phyloP scores from a whole-genome alignment of 2,113 vertebrate genomes.

The Catagonus wagneri region DNA sequence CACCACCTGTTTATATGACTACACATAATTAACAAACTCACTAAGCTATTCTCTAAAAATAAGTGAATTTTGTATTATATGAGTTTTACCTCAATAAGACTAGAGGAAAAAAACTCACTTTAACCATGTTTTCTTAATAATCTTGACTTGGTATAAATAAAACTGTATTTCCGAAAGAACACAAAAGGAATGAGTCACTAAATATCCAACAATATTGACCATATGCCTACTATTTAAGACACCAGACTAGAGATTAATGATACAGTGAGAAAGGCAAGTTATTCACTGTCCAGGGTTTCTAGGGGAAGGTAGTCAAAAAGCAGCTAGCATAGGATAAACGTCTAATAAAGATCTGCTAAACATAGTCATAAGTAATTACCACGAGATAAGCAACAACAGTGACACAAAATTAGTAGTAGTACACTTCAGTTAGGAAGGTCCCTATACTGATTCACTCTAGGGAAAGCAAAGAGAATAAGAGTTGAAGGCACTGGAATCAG shows the following conservation, averaged over 20 bases:
- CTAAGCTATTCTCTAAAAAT: neutral
- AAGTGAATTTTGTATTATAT: neutral
- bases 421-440: neutral
- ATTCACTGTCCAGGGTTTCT: neutral
- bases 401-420: constrained; percentile 30
- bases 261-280: neutral
- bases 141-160: neutral
- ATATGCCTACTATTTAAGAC: neutral
- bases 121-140: constrained; percentile 29
- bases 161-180: neutral
- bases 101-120: neutral
- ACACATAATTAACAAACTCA: constrained; percentile 17
- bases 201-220: neutral
- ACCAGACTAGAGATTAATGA: neutral
- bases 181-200: neutral
- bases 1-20: neutral
- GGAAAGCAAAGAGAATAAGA: neutral
- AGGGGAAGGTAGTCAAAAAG: neutral
- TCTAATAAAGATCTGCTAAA: neutral
- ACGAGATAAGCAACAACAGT: neutral
- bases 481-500: neutral
- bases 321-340: neutral
- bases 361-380: neutral
- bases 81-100: constrained; percentile 4
- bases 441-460: neutral